Percentiles rank a stretch among this genome's conserved stretches.
These are phyloP conservation scores for Priocnemis perturbator DNA, from an alignment of 2,888 invertebrate species.

Conservation along the genomic window DNA sequence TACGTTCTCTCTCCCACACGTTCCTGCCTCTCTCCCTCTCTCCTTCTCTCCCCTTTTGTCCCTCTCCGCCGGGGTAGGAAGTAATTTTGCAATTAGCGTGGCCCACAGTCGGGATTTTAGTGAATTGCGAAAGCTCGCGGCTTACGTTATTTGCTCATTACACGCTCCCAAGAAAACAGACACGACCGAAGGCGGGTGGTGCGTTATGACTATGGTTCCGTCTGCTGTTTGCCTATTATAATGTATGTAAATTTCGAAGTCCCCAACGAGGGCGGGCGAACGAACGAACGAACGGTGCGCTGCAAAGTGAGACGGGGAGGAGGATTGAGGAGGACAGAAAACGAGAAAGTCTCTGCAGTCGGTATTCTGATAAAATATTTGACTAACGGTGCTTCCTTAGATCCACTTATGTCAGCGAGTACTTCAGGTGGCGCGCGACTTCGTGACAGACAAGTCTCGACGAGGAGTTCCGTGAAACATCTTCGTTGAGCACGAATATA, in stretches of 20 bases:
- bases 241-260: constrained; percentile 50
- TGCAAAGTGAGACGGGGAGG: not conserved
- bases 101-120: constrained; percentile 21
- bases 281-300: not conserved
- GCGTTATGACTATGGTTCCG: constrained; percentile 9
- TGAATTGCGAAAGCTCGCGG: constrained; percentile 11
- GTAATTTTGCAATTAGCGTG: constrained; percentile 34
- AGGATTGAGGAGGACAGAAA: constrained; percentile 11
- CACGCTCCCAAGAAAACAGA: constrained; percentile 34
- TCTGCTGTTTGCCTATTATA: constrained; percentile 50
- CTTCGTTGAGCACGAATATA: not conserved
- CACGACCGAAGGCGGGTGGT: constrained; percentile 21
- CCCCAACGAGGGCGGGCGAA: constrained; percentile 13
- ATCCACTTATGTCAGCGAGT: constrained; percentile 18
- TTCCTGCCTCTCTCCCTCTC: no score
- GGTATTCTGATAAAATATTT: constrained; percentile 48
- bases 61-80: constrained; percentile 13
- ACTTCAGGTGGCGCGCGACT: constrained; percentile 6
- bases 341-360: constrained; percentile 22
- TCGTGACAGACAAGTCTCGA: not conserved
- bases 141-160: constrained; percentile 37
- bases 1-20: not conserved
- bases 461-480: not conserved
- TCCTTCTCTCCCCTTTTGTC: not conserved
- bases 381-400: constrained; percentile 35